phyloP scores from a whole-genome alignment of 2,797 vertebrate species.

The Chrysocyon brachyurus region DNA sequence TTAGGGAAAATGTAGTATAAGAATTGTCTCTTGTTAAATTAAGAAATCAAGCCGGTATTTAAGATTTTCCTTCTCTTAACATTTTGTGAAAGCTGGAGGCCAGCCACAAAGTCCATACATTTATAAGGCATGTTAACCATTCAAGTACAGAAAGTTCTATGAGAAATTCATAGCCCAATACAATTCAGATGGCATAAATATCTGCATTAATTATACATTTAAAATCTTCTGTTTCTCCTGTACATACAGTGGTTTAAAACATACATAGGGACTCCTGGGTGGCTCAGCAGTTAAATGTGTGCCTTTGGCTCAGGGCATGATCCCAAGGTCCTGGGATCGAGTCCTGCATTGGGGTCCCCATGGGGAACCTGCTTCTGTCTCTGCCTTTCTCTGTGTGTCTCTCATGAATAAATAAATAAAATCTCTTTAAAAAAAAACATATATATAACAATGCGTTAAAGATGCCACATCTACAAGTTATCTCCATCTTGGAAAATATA shows the following conservation, averaged over 20 bases:
- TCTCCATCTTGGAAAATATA: neutral
- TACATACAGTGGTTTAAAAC: neutral
- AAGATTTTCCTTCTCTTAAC: slow-evolving; percentile 52
- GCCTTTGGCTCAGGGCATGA: no score
- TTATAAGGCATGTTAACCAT: slow-evolving; percentile 34
- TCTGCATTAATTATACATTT: slow-evolving; percentile 33
- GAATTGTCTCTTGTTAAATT: slow-evolving; percentile 32
- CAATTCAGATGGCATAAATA: slow-evolving; percentile 6
- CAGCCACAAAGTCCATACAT: neutral
- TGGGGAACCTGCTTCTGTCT: no score
- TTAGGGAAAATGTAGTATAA: neutral
- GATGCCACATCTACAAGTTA: neutral
- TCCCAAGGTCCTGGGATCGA: no score
- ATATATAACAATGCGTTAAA: neutral
- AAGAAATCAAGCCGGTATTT: slow-evolving; percentile 47
- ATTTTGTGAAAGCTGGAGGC: neutral
- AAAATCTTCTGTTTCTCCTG: neutral
- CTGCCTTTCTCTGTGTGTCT: no score
- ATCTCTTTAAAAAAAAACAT: neutral
- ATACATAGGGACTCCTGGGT: neutral
- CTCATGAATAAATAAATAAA: no score
- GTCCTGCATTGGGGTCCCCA: no score
- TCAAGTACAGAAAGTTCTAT: neutral
- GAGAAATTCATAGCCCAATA: neutral
- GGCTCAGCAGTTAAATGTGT: no score